A percentile compares a stretch with the other conserved stretches of the same genome.
These are phyloP conservation scores for Henricia sp. DNA, from an alignment of 53 echinoderm and acorn worm species.

Conservation along the genomic window DNA sequence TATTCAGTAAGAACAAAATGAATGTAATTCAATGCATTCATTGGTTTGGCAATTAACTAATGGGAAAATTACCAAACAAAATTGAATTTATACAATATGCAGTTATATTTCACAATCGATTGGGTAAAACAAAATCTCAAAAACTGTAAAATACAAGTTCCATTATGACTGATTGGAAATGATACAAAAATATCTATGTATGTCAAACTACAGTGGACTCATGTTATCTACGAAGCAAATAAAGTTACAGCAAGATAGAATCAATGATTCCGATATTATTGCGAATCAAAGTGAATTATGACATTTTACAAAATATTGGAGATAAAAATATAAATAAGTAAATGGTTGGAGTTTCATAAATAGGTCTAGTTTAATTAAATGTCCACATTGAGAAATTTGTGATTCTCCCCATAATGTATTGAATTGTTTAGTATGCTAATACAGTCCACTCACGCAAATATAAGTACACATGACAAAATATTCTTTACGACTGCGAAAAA, in stretches of 20 bases:
- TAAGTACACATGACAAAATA: no score
- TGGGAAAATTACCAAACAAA: slow-evolving; percentile 14
- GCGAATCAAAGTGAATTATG: no score
- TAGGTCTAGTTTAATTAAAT: no score
- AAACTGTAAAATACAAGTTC: slow-evolving; percentile 2
- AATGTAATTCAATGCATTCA: neutral
- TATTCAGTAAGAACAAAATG: slow-evolving; percentile 34
- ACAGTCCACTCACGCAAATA: no score
- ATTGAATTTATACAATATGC: neutral
- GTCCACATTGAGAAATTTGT: no score
- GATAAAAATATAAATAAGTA: no score
- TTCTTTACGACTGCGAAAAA: no score
- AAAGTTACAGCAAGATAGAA: neutral
- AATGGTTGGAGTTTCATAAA: no score
- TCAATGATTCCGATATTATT: slow-evolving; percentile 1
- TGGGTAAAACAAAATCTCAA: neutral
- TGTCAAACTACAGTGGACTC: neutral
- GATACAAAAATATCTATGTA: slow-evolving; percentile 20
- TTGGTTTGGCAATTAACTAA: slow-evolving; percentile 24
- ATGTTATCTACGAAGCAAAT: neutral
- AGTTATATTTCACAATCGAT: slow-evolving; percentile 10
- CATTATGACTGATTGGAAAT: neutral
- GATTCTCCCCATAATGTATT: no score
- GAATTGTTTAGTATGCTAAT: no score
- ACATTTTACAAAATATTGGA: no score